A percentile compares a stretch with the other conserved stretches of the same genome.
Evolutionary conservation across 2,888 invertebrate species (phyloP).

Genomic region (Ectobius pallidus): DNA sequence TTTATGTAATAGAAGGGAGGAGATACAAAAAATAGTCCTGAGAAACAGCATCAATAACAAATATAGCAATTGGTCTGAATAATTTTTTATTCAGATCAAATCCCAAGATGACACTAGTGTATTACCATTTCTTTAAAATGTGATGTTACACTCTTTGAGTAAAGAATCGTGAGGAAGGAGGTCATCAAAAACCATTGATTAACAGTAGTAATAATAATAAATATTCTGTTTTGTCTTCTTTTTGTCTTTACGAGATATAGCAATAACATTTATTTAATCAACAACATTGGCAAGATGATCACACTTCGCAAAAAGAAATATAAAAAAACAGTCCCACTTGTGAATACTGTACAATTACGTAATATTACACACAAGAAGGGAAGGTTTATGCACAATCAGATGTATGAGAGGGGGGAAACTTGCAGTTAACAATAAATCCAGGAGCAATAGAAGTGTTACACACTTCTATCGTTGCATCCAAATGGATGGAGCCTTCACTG

Average conservation of each 20-base stretch:
- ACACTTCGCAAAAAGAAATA: slow-evolving; percentile 38
- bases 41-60: slow-evolving; percentile 6
- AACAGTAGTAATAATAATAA: slow-evolving; percentile 2
- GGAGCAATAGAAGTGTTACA: slow-evolving; percentile 5
- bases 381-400: slow-evolving; percentile 22
- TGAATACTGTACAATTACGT: slow-evolving; percentile 40
- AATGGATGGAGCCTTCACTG: background rate
- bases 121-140: slow-evolving; percentile 22
- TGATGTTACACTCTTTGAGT: slow-evolving; percentile 32
- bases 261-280: slow-evolving; percentile 41
- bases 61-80: background rate
- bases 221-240: slow-evolving; percentile 14
- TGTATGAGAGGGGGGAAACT: background rate
- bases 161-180: slow-evolving; percentile 33
- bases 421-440: slow-evolving; percentile 18
- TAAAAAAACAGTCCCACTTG: slow-evolving; percentile 38
- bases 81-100: slow-evolving; percentile 12
- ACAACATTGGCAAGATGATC: slow-evolving; percentile 42
- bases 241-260: slow-evolving; percentile 37
- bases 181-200: slow-evolving; percentile 26
- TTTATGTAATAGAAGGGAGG: too few species aligned
- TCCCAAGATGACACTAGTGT: slow-evolving; percentile 29
- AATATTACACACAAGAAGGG: slow-evolving; percentile 33
- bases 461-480: background rate
- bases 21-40: background rate